phyloP scores from a whole-genome alignment of 2,113 vertebrate genomes.

The Montifringilla adamsi region DNA sequence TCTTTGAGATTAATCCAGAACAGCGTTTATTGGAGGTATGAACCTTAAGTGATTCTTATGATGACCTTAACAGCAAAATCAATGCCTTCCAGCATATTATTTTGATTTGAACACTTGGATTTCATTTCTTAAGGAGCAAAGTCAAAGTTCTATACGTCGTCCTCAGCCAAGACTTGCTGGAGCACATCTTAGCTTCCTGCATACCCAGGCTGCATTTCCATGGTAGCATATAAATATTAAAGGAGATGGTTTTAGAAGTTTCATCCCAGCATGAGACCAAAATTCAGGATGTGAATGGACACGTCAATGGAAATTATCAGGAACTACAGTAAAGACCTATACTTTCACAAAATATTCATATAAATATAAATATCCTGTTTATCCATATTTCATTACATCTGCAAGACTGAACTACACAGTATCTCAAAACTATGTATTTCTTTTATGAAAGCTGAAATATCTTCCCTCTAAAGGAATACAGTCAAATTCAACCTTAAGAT shows the following conservation, averaged over 20 bases:
- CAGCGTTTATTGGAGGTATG: neutral
- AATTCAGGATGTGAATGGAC: neutral
- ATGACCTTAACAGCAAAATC: neutral
- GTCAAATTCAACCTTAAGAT: neutral
- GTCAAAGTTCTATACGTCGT: neutral
- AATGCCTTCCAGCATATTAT: neutral
- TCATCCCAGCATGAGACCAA: neutral
- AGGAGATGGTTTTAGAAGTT: neutral
- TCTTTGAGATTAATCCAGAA: neutral
- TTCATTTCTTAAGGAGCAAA: neutral
- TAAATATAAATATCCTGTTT: neutral
- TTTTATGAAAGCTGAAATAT: neutral
- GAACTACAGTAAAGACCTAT: neutral
- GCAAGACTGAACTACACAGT: neutral
- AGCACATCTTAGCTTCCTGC: neutral
- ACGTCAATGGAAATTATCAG: neutral
- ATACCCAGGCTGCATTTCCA: neutral
- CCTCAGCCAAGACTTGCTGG: neutral
- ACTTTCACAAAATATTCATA: neutral
- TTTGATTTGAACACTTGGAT: neutral
- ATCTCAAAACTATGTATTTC: neutral
- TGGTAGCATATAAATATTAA: neutral
- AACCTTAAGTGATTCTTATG: neutral
- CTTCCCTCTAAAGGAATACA: neutral
- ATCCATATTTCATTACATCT: neutral